These are phyloP conservation scores for Cheilosia grossa DNA, from an alignment of 2,888 invertebrate genomes.

Conservation along the genomic window DNA sequence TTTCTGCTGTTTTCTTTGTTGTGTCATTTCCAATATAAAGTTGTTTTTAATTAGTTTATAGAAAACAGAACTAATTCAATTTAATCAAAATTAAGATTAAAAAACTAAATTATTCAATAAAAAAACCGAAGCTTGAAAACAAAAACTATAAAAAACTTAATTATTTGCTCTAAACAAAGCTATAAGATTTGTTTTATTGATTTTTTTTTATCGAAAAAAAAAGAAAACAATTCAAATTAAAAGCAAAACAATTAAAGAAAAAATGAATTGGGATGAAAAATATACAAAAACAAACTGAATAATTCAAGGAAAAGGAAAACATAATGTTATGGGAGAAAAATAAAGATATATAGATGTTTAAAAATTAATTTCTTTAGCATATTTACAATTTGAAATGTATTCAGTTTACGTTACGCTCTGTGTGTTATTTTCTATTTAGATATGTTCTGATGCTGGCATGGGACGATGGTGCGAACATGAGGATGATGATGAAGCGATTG, in stretches of 20 bases:
- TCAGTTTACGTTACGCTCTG: conserved; percentile 65
- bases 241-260: conserved; percentile 70
- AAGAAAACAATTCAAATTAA: conserved; percentile 58
- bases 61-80: conserved; percentile 71
- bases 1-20: conserved; percentile 1
- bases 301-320: conserved; percentile 30
- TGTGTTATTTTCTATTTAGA: conserved; percentile 69
- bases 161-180: conserved; percentile 70
- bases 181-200: conserved; percentile 69
- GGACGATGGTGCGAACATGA: conserved; percentile 66
- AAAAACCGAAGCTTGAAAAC: conserved; percentile 31
- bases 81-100: conserved; percentile 32
- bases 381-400: conserved; percentile 60
- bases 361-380: conserved; percentile 56
- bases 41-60: conserved; percentile 13
- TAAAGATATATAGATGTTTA: conserved; percentile 21
- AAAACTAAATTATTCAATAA: conserved; percentile 52
- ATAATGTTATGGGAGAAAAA: conserved; percentile 39
- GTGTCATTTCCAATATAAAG: conserved; percentile 6
- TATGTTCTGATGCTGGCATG: conserved; percentile 69
- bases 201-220: conserved; percentile 28
- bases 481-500: conserved; percentile 70
- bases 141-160: conserved; percentile 47
- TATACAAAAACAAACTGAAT: conserved; percentile 60
- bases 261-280: conserved; percentile 27